Base-by-base conservation (phyloP, 2,888 invertebrate species). In the Scelioninae gen. 1 region DNA sequence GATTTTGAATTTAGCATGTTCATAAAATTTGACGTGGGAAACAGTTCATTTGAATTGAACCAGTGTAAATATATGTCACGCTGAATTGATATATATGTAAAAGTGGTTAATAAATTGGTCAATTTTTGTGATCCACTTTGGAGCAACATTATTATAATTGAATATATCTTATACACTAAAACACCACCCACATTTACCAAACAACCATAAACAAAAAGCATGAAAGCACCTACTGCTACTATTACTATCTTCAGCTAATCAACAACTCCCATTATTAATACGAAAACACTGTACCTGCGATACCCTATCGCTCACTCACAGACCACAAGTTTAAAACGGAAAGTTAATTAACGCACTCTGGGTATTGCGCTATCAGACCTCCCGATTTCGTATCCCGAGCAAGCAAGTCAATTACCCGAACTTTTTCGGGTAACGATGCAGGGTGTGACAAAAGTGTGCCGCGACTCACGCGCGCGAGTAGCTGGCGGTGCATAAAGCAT, bases 401-500 rank as follows among this genome's bases (percentile, higher is more conserved):
- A 10, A 51, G 74, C 72, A 31, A 76, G 81, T 76, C 83, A 79
- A 76, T 83, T 80, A 83, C n/a, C 71, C 78, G 53, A 69, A 66
- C 65, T 72, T 83, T 79, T 71, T 76, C 68, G 78, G 71, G 49
- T 69, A 56, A 75, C 58, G 15, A 34, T 58, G 74, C 38, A 71
- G 75, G 75, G 78, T 75, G 83, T 77, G 84, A 84, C 81, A 84
- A 74, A 81, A 81, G 80, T 84, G 84, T 78, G 77, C 80, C 69
- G 80, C 80, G 55, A 51, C 53, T 75, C 62, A 45, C 66, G 58
- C 63, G 62, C 63, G 51, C 53, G 60, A 65, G 66, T 76, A 62
- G 74, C 47, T 49, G 68, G 56, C 62, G 62, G 60, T 60, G 85
- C 84, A 84, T 86, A 85, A 80, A 84, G 86, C 84, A 85, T 87